Evolutionary conservation across 1,140 invertebrate genomes (phyloP).

Genomic region (Phenacoccus solenopsis): DNA sequence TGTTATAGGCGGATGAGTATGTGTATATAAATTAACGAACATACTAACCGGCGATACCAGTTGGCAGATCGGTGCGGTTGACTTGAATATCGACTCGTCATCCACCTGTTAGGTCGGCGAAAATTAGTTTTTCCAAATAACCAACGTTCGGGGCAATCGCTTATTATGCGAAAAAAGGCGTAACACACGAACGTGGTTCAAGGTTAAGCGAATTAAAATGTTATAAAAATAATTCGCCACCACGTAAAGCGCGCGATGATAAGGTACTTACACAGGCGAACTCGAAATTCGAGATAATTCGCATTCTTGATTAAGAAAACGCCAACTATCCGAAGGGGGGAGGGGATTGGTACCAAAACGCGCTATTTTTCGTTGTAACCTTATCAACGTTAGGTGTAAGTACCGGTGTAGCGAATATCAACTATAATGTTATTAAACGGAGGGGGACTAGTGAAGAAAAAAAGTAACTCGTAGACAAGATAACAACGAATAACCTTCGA

Average conservation of each 20-base stretch:
- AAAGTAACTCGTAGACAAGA: constrained; percentile 1
- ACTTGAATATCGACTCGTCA: no score
- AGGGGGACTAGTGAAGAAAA: no score
- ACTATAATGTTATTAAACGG: not conserved
- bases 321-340: not conserved
- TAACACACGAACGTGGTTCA: not conserved
- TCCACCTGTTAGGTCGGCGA: no score
- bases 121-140: no score
- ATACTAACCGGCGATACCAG: no score
- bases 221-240: not conserved
- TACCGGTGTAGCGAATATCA: not conserved
- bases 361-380: not conserved
- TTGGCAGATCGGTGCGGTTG: no score
- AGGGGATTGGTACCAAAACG: not conserved
- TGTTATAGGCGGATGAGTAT: no score
- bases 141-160: no score
- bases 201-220: not conserved
- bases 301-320: not conserved
- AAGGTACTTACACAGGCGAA: not conserved
- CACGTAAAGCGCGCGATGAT: not conserved
- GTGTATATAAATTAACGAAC: no score
- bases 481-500: constrained; percentile 1
- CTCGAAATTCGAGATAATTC: not conserved
- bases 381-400: no score
- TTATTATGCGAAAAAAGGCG: no score